Base-by-base conservation (phyloP, 1,140 invertebrate species). In the Pseudobourletiella spinata region DNA sequence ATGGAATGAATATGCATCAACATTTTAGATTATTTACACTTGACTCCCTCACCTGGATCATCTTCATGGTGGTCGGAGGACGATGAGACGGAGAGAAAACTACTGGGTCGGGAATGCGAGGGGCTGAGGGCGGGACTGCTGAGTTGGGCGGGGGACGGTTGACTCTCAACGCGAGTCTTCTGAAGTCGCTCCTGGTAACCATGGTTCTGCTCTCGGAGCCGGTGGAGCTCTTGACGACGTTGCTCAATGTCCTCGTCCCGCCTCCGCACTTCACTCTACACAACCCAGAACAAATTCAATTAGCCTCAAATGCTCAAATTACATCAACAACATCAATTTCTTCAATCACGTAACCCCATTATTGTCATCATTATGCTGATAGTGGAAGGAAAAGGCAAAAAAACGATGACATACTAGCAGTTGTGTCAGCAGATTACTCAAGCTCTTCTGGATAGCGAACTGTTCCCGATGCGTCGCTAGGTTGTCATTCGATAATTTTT, bases 161-260 rank as follows among this genome's bases (percentile, higher is more conserved):
- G 35, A 18, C 20, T 18, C 26, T 48, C 26, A 25, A 57, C 43
- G n/a, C 20, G 20, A 15, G 61, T 63, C 24, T 26, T 42, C 28
- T 63, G 48, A 20, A 69, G 48, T 57, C 65, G 54, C 46, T 66
- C 69, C 43, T 69, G 66, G 46, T 69, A 69, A 22, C 68, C 59
- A 69, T 68, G 62, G 69, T 73, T 67, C 67, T 72, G 62, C 63
- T 71, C 64, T 58, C 71, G 48, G 32, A 69, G 29, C 59, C 68
- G 42, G 28, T 67, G 51, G 1, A 70, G 28, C 46, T 70, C 68
- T 26, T 61, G 63, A 3, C 68, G 32, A 51, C 68, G 42, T 18
- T 56, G 16, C 32, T 70, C 68, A 44, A 54, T 28, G 24, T 70
- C 65, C 24, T 70, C 68, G 51, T 70, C 65, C 55, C 63, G 61